Evolutionary conservation across 2,797 vertebrate species (phyloP), one percentile per base, ranked within the genome.

Genomic region (Enteromius afrohamiltoni): DNA sequence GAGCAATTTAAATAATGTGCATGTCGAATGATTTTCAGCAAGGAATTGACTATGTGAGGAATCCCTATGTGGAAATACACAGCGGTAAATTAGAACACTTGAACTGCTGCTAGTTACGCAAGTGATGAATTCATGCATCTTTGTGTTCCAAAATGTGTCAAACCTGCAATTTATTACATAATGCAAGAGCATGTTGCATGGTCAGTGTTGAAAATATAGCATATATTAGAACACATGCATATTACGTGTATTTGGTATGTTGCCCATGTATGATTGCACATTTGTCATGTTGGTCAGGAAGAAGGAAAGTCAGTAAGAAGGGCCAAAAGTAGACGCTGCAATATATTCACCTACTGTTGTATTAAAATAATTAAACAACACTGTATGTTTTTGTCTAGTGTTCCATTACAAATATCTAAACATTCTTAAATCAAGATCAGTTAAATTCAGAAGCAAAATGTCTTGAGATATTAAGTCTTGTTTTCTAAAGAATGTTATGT

Each of bases 111-210:
- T 75, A 75, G 49, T 58, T 26, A 40, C 13, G 13, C 51, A 23
- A 76, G 71, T 76, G 19, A 76, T 76, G 51, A 76, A 40, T 76
- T 58, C 74, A 58, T 40, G 74, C 34, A 40, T 76, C 13, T 9
- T 40, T 76, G 73, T 3, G 14, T 76, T 58, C 21, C 34, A 76
- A 76, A 76, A 76, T 76, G 34, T 58, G n/a, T 76, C 31, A 58
- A 76, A 71, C 42, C 6, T 49, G 14, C 69, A 49, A 76, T 40
- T 40, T 58, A 37, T 23, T 16, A 55, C 11, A 37, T 75, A 74
- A 51, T 2, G 9, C 47, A 31, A 74, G 47, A 31, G 23, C 6
- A 23, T 37, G 29, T 37, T 53, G 4, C 2, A 37, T 37, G 34
- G 19, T 8, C 19, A 14, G 6, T 8, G 11, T 37, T 55, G 19